Evolutionary conservation across 2,888 invertebrate species (phyloP), one percentile per base, ranked within the genome.

Genomic region (Muscina levida): DNA sequence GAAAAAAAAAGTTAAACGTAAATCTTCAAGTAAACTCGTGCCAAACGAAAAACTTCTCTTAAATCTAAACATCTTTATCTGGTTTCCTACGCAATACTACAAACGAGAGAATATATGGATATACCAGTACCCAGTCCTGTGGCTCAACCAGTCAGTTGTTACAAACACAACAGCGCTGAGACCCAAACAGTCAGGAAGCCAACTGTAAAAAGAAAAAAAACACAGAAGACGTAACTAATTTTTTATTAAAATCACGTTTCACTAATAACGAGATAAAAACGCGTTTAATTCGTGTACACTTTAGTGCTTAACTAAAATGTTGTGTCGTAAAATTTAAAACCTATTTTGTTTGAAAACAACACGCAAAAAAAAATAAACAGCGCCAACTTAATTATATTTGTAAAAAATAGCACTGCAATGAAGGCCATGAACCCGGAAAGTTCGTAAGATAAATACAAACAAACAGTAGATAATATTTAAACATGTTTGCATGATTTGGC

Each of bases 261-360:
- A 56, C 81, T 74, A 77, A 81, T 74, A 81, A 81, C 77, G 53
- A 81, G 81, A 77, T 81, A 77, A 81, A 81, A 81, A 77, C 74
- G 67, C 77, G 74, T 74, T 74, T 81, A 74, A 77, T 81, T 81
- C 77, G 72, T 77, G 67, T 72, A 72, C 74, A 77, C 73, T 77
- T 74, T 73, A 71, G 73, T 81, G 74, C 66, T 81, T 77, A 80
- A 67, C 80, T 77, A 72, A 74, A 74, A 71, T 72, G 77, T 77
- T 77, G 68, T 74, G 68, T 74, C 73, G 71, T 77, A 74, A 77
- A 81, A 81, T 77, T 77, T 74, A 72, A 71, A 74, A 77, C 39
- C 77, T 70, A 59, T 76, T 76, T 72, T 77, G 13, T 13, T 13
- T 24, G 26, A 15, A 39, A 39, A 19, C n/a, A 51, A 42, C 5